phyloP scores from a whole-genome alignment of 1,140 invertebrate species.

The Aleiodes sp. region DNA sequence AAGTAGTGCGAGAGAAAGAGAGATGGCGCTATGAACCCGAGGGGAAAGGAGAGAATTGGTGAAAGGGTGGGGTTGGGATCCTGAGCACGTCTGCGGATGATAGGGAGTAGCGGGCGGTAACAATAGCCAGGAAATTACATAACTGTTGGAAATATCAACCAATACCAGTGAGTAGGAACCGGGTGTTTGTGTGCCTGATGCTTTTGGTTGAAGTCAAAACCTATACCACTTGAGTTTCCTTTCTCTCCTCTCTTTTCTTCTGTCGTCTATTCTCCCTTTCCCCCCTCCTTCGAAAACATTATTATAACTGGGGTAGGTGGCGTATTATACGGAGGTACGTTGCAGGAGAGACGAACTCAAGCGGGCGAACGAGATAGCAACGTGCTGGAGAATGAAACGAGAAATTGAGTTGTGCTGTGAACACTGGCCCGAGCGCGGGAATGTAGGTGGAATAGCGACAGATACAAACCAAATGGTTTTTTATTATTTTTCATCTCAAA shows the following conservation, averaged over 20 bases:
- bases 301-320: conserved; percentile 63
- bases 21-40: not conserved
- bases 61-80: conserved; percentile 41
- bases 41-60: not conserved
- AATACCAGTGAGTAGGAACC: conserved; percentile 54
- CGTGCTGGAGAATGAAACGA: conserved; percentile 64
- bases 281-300: conserved; percentile 45
- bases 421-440: conserved; percentile 31
- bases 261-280: not conserved
- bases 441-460: conserved; percentile 19
- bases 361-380: conserved; percentile 64
- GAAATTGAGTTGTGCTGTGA: conserved; percentile 63
- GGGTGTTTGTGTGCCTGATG: not conserved
- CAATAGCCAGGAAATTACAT: conserved; percentile 69
- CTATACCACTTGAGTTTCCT: conserved; percentile 6
- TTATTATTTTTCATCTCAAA: not conserved
- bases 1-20: not conserved
- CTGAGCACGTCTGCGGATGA: conserved; percentile 61
- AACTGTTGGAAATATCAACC: conserved; percentile 68
- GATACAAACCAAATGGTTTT: not conserved
- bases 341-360: conserved; percentile 54
- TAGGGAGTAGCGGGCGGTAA: conserved; percentile 57
- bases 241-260: not conserved
- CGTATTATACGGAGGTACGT: conserved; percentile 60
- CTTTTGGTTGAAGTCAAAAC: conserved; percentile 12